phyloP scores from a whole-genome alignment of 2,113 vertebrate genomes.

The Tragelaphus scriptus region DNA sequence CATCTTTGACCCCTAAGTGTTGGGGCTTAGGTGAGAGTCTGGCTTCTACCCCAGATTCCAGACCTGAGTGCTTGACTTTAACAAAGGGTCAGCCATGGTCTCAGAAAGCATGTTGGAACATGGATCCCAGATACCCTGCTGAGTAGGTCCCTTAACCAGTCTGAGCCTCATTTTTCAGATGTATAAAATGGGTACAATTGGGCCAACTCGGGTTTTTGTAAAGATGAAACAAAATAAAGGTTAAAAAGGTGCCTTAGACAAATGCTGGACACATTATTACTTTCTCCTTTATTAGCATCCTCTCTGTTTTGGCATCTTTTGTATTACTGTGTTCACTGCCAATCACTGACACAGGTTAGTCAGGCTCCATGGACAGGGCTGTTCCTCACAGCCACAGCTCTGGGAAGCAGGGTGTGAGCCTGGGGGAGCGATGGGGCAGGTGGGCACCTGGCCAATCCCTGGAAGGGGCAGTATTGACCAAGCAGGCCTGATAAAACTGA shows the following conservation, averaged over 20 bases:
- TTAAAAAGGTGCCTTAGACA: not conserved
- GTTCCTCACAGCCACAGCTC: not conserved
- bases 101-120: not conserved
- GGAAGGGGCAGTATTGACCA: not conserved
- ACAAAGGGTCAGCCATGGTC: not conserved
- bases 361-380: fast-evolving
- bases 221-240: not conserved
- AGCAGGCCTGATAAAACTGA: not conserved
- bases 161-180: not conserved
- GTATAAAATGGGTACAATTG: not conserved
- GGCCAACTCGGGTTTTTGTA: not conserved
- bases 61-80: not conserved
- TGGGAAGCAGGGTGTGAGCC: not conserved
- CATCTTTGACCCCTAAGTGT: not conserved
- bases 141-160: not conserved
- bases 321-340: not conserved
- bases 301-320: not conserved
- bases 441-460: not conserved
- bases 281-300: no score
- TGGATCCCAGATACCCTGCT: not conserved
- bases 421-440: not conserved
- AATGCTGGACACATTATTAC: fast-evolving
- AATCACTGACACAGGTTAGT: not conserved
- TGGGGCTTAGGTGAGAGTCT: not conserved
- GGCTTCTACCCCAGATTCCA: not conserved